Percentiles rank a stretch among this genome's conserved stretches.
phyloP scores from a whole-genome alignment of 2,113 vertebrate genomes.

The Grallaria varia region DNA sequence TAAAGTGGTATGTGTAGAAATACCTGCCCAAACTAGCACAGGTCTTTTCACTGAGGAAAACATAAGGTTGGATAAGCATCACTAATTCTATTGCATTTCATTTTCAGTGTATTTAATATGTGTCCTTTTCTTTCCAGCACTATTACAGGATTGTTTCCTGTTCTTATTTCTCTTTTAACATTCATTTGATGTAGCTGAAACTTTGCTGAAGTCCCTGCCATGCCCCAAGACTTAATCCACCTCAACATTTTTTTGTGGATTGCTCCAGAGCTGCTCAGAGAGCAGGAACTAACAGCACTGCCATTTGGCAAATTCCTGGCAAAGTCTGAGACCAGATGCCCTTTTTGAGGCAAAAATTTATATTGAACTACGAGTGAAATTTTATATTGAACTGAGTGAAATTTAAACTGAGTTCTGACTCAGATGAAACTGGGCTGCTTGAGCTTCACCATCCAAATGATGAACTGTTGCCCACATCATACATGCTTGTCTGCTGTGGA shows the following conservation, averaged over 20 bases:
- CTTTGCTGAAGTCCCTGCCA: not conserved
- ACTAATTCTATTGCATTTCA: not conserved
- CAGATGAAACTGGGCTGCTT: not conserved
- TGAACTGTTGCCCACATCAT: accelerated
- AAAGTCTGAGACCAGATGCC: not conserved
- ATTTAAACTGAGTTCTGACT: not conserved
- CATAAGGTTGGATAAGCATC: not conserved
- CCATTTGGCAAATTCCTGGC: not conserved
- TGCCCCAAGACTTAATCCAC: not conserved
- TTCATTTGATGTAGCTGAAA: not conserved
- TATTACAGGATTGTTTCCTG: not conserved
- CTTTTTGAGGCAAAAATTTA: not conserved
- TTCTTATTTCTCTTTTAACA: not conserved
- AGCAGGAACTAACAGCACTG: not conserved
- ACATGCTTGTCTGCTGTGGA: accelerated
- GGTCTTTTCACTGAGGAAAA: not conserved
- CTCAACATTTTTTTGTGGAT: accelerated
- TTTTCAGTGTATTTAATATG: not conserved
- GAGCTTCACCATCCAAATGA: not conserved
- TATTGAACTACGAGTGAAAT: not conserved
- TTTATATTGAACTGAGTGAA: not conserved
- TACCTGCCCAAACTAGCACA: not conserved
- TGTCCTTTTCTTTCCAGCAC: not conserved
- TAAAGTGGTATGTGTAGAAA: not conserved
- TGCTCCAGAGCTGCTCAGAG: not conserved